Evolutionary conservation across 92 coral and sea anemone genomes (phyloP), one percentile per base, ranked within the genome.

Genomic region (Epizoanthus rinbou): DNA sequence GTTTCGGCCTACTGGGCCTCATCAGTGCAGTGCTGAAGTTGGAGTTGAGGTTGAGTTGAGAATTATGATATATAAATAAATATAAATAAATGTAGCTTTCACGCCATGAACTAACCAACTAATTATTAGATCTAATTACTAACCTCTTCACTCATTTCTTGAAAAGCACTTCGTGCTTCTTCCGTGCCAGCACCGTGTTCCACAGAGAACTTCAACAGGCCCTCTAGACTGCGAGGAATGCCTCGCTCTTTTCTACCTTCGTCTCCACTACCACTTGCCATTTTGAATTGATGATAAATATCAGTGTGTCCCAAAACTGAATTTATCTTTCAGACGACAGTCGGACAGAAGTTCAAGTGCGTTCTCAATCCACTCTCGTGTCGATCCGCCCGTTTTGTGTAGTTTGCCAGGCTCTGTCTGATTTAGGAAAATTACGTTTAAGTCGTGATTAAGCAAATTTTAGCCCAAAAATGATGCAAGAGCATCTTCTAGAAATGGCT

Each of bases 81-180:
- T n/a, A n/a, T n/a, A n/a, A n/a, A n/a, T n/a, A n/a, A n/a, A n/a
- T n/a, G 31, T 28, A 28, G 2, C 31, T 28, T 28, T 28, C 31
- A 28, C 31, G 31, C 31, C 31, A 28, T 28, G 31, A 28, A 28
- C 31, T 28, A 28, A 28, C 31, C 31, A 28, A 28, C 31, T 28
- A 28, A 28, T 28, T n/a, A n/a, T n/a, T n/a, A n/a, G n/a, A n/a
- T n/a, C 31, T 28, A 28, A 28, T 28, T 6, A 47, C 54, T 47
- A 47, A 75, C 82, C 71, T 78, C 82, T 5, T 78, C 82, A 60
- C 82, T 78, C 82, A 78, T 78, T 78, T 78, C 82, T 62, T 78
- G 57, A 63, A 78, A 78, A 62, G 82, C 57, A 41, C 52, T 78
- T 39, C 64, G 82, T 11, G 82, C 58, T 39, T 60, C 59, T 35